Percentiles rank a stretch among this genome's conserved stretches.
phyloP scores from a whole-genome alignment of 2,797 vertebrate genomes.

The Nasua narica region DNA sequence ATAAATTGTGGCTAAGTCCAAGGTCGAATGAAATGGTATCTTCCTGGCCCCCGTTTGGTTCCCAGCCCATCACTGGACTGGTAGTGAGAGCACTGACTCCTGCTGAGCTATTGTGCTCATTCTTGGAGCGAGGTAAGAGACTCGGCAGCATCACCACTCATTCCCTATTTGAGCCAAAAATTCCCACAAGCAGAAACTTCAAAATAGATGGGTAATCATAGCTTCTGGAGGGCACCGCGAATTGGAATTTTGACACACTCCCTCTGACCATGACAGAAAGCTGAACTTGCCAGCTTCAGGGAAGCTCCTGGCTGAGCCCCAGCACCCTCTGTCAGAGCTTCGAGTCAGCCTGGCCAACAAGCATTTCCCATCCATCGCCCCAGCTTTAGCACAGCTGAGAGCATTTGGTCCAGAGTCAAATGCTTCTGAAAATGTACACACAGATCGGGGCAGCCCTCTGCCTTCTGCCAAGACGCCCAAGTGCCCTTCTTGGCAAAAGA shows the following conservation, averaged over 20 bases:
- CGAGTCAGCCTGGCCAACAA: slow-evolving; percentile 68
- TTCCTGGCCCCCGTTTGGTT: neutral
- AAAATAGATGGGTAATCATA: slow-evolving; percentile 57
- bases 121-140: slow-evolving; percentile 33
- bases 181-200: slow-evolving; percentile 49
- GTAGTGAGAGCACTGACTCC: neutral
- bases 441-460: slow-evolving; percentile 68
- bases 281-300: slow-evolving; percentile 70
- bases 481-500: slow-evolving; percentile 76
- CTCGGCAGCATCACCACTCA: neutral
- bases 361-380: slow-evolving; percentile 55
- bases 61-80: neutral
- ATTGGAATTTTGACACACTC: slow-evolving; percentile 68
- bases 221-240: slow-evolving; percentile 61
- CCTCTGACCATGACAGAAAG: slow-evolving; percentile 69
- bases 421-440: slow-evolving; percentile 75
- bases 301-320: slow-evolving; percentile 74
- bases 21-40: neutral
- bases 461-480: slow-evolving; percentile 73
- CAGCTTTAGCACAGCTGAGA: slow-evolving; percentile 63
- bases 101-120: neutral
- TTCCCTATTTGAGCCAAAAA: slow-evolving; percentile 31
- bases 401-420: slow-evolving; percentile 74
- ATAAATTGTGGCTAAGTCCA: neutral
- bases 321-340: slow-evolving; percentile 68